These are phyloP conservation scores for Tiaroga cobitis DNA, from an alignment of 2,797 vertebrate genomes.

Conservation along the genomic window DNA sequence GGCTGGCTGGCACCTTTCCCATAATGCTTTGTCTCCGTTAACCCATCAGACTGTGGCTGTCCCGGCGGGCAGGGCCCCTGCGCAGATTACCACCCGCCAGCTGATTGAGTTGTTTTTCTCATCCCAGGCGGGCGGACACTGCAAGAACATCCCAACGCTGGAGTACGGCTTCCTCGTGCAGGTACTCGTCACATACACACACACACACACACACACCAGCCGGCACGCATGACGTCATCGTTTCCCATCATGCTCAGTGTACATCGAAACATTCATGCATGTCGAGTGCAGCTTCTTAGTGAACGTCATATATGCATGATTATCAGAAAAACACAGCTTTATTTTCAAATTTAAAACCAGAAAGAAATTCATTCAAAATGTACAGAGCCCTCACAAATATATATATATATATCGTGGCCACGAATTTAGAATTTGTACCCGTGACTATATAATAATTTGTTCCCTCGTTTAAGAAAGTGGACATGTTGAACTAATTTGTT, in stretches of 20 bases:
- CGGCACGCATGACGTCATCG: neutral
- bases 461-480: too few relatives aligned
- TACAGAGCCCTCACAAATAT: neutral
- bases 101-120: constrained; percentile 88
- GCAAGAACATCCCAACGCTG: constrained; percentile 98
- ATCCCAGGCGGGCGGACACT: constrained; percentile 95
- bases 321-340: neutral
- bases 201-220: neutral
- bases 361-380: too few relatives aligned
- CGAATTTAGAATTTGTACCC: neutral
- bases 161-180: constrained; percentile 98
- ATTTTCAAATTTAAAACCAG: neutral
- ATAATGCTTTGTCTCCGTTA: constrained; percentile 87
- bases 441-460: too few relatives aligned
- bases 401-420: neutral
- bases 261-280: neutral
- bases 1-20: constrained; percentile 75
- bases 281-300: neutral
- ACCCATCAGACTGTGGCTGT: constrained; percentile 88
- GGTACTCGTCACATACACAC: constrained; percentile 72
- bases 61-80: constrained; percentile 84
- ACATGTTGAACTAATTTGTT: too few relatives aligned
- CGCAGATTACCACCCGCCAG: constrained; percentile 89
- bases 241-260: constrained; percentile 3
- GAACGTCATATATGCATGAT: neutral